These are phyloP conservation scores for Hoplostethus atlanticus DNA, from an alignment of 2,797 vertebrate species.

Conservation along the genomic window DNA sequence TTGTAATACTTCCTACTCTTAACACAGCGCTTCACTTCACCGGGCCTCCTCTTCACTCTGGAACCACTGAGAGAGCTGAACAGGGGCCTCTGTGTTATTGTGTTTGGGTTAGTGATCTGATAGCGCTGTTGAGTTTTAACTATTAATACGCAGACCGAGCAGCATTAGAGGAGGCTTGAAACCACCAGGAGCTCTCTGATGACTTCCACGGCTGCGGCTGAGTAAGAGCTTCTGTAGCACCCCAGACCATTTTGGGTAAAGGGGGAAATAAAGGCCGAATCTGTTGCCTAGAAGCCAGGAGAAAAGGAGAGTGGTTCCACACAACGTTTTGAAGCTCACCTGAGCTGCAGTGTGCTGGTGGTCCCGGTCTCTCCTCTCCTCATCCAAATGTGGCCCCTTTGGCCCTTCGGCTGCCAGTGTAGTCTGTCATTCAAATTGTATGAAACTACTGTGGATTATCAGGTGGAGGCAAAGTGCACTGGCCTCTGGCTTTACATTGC, in stretches of 20 bases:
- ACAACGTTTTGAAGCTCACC: conserved; percentile 54
- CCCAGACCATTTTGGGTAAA: conserved; percentile 70
- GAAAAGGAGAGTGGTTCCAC: conserved; percentile 54
- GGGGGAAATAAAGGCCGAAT: conserved; percentile 68
- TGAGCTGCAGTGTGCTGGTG: conserved; percentile 42
- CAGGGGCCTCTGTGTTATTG: conserved; percentile 51
- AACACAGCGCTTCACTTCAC: conserved; percentile 48
- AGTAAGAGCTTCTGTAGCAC: conserved; percentile 67
- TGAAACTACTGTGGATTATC: conserved; percentile 69
- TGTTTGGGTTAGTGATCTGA: conserved; percentile 72
- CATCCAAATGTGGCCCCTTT: conserved; percentile 31
- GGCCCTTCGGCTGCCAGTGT: conserved; percentile 43
- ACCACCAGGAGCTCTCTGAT: conserved; percentile 61
- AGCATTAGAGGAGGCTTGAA: conserved; percentile 59
- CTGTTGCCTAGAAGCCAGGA: conserved; percentile 50
- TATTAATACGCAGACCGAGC: conserved; percentile 69
- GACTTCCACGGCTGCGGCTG: conserved; percentile 68
- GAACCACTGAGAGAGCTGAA: conserved; percentile 36
- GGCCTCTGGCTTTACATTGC: conserved; percentile 47
- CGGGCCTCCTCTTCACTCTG: conserved; percentile 50
- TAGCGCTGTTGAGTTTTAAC: conserved; percentile 72
- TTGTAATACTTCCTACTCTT: conserved; percentile 45
- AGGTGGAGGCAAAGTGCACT: conserved; percentile 51
- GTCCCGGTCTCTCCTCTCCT: conserved; percentile 43
- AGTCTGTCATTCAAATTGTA: conserved; percentile 78